These are phyloP conservation scores for Linurgus olivaceus DNA, from an alignment of 2,797 vertebrate species.

Conservation along the genomic window DNA sequence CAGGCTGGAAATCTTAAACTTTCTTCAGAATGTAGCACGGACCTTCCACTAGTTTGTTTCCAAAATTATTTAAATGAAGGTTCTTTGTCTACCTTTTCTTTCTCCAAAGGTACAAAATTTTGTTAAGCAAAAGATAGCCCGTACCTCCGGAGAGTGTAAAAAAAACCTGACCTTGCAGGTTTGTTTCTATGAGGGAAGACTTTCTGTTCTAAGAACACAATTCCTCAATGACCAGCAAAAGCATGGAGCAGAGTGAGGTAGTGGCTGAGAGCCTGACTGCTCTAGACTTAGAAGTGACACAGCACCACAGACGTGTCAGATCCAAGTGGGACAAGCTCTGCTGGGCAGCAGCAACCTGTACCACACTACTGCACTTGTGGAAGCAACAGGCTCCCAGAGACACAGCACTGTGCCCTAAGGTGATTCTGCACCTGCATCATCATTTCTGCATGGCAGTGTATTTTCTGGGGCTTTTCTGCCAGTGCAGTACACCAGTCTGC, in stretches of 20 bases:
- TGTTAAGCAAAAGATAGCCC: neutral
- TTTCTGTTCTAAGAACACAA: neutral
- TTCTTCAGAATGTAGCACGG: neutral
- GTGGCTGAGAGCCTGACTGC: neutral
- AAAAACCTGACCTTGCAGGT: neutral
- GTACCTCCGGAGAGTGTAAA: neutral
- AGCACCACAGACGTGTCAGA: accelerated
- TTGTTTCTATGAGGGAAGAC: neutral
- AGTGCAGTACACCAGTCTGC: neutral
- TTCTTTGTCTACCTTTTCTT: neutral
- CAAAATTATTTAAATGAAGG: neutral
- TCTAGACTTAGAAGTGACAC: neutral
- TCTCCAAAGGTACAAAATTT: neutral
- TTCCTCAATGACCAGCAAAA: accelerated
- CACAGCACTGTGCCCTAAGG: no score
- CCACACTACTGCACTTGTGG: neutral
- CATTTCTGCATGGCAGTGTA: accelerated
- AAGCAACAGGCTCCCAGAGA: neutral
- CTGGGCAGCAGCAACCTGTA: neutral
- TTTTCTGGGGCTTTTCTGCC: neutral
- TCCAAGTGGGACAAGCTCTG: neutral
- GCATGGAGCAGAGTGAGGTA: accelerated
- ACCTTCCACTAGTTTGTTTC: neutral
- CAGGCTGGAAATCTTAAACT: neutral
- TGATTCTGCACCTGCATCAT: neutral